Conservation (phyloP, 1,140 invertebrate species). For the Papilio aristodemus region DNA sequence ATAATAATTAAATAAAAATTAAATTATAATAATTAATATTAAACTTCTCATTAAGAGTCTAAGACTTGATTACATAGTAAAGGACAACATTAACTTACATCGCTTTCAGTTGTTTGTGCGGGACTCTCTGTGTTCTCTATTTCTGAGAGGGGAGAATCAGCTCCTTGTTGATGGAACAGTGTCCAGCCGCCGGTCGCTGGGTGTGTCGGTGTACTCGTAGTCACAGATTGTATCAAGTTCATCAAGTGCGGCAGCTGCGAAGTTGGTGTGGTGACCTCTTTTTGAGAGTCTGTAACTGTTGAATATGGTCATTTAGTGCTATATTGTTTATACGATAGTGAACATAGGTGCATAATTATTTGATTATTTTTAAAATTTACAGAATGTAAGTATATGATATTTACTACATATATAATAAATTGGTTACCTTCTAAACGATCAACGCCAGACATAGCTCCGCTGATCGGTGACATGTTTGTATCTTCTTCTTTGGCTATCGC, state of each 20-base stretch:
- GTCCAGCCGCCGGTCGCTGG: conserved; percentile 59
- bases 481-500: conserved; percentile 44
- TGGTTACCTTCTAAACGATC: conserved; percentile 47
- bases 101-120: conserved; percentile 57
- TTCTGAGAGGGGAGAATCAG: conserved; percentile 75
- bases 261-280: conserved; percentile 63
- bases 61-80: no score
- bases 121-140: conserved; percentile 72
- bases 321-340: no score
- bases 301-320: neutral
- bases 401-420: neutral
- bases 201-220: conserved; percentile 77
- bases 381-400: no score
- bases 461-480: conserved; percentile 39
- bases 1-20: no score
- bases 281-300: conserved; percentile 53
- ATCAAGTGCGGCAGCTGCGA: conserved; percentile 54
- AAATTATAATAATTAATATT: no score
- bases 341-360: no score
- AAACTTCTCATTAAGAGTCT: no score
- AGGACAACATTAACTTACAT: conserved; percentile 46
- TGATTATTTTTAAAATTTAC: no score
- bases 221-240: conserved; percentile 56
- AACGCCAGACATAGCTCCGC: conserved; percentile 48
- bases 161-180: conserved; percentile 66